These are phyloP conservation scores for Abrostola tripartita DNA, from an alignment of 2,888 invertebrate genomes.

Conservation along the genomic window DNA sequence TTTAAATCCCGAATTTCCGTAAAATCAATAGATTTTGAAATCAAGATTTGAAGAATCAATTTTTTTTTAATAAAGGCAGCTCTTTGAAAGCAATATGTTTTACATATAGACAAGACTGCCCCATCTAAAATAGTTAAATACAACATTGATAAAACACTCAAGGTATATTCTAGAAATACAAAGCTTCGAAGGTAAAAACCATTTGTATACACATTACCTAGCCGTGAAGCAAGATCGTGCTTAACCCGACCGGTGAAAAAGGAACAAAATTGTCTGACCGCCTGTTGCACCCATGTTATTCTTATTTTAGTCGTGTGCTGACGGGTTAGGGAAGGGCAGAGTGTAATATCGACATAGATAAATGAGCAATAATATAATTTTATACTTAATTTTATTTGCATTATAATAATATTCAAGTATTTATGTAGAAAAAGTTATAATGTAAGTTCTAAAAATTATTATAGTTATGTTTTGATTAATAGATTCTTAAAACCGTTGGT, in stretches of 20 bases:
- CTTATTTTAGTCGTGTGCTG: constrained; percentile 67
- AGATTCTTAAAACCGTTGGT: too few species aligned
- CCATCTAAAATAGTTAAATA: neutral
- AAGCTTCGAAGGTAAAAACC: constrained; percentile 41
- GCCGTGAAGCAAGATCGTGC: constrained; percentile 54
- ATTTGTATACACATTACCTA: constrained; percentile 56
- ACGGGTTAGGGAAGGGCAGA: constrained; percentile 37
- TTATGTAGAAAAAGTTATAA: too few species aligned
- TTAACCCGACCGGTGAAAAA: constrained; percentile 60
- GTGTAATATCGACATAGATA: constrained; percentile 3
- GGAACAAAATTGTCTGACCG: constrained; percentile 57
- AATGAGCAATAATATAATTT: constrained; percentile 7
- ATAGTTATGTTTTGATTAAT: too few species aligned
- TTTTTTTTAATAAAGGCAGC: too few species aligned
- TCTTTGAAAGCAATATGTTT: too few species aligned
- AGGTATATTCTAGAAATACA: constrained; percentile 49
- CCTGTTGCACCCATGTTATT: constrained; percentile 65
- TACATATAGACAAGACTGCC: neutral
- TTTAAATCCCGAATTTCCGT: too few species aligned
- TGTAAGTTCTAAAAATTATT: too few species aligned
- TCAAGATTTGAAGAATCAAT: too few species aligned
- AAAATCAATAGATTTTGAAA: too few species aligned
- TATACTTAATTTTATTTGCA: too few species aligned
- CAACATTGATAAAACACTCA: constrained; percentile 7
- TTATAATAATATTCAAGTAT: too few species aligned